These are phyloP conservation scores for Polypedilum pembai DNA, from an alignment of 1,140 invertebrate genomes.

Conservation along the genomic window DNA sequence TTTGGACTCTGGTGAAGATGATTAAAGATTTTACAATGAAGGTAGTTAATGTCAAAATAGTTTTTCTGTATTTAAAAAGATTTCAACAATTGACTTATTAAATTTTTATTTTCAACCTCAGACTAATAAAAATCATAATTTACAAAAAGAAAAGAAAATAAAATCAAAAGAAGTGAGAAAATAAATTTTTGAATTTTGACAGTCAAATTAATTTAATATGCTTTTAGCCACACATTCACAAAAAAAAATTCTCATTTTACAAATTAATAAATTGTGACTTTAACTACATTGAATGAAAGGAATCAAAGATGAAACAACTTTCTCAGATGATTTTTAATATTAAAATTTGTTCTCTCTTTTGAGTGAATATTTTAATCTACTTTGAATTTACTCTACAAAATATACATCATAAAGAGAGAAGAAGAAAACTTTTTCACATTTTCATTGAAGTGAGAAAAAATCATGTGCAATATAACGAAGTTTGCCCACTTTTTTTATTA, in stretches of 20 bases:
- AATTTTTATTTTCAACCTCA: too few relatives aligned
- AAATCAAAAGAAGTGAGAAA: not conserved
- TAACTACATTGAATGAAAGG: slow-evolving; percentile 18
- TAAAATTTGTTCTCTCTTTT: not conserved
- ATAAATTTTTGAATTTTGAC: slow-evolving; percentile 11
- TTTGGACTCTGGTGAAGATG: too few relatives aligned
- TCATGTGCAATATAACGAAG: slow-evolving; percentile 1
- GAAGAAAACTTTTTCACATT: not conserved
- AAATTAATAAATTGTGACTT: slow-evolving; percentile 19
- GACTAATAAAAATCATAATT: too few relatives aligned
- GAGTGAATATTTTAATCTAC: not conserved
- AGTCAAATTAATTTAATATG: slow-evolving; percentile 8
- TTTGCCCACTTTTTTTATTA: slow-evolving; percentile 8
- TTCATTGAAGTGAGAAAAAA: not conserved
- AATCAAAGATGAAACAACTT: not conserved
- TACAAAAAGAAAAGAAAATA: not conserved
- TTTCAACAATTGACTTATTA: too few relatives aligned
- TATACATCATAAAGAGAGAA: not conserved
- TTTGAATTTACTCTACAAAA: not conserved
- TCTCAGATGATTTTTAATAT: not conserved
- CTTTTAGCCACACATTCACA: not conserved
- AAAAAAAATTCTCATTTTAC: not conserved
- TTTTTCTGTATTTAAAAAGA: too few relatives aligned
- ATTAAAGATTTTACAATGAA: too few relatives aligned
- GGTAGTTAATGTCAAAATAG: too few relatives aligned